Conservation (phyloP, 2,113 vertebrate species). For the Crypturellus undulatus region DNA sequence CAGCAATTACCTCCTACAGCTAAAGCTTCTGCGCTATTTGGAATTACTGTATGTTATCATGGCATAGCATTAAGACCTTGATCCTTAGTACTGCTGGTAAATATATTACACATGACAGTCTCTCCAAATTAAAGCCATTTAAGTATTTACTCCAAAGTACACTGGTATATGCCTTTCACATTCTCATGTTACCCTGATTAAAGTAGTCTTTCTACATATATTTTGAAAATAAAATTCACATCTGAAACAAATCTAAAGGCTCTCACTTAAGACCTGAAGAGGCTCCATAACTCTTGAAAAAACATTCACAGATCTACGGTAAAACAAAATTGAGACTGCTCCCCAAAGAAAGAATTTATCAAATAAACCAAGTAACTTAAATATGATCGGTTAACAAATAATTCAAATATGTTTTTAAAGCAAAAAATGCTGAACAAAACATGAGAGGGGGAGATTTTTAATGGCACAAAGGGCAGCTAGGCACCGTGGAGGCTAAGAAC, state of each 20-base stretch:
- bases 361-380: not conserved
- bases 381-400: not conserved
- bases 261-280: not conserved
- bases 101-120: not conserved
- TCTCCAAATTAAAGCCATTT: constrained; percentile 18
- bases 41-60: not conserved
- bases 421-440: not conserved
- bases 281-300: not conserved
- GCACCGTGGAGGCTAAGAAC: constrained; percentile 50
- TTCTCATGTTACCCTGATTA: not conserved
- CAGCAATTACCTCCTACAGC: not conserved
- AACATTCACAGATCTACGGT: not conserved
- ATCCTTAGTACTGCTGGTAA: not conserved
- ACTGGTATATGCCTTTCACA: not conserved
- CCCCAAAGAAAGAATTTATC: not conserved
- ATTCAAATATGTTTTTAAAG: not conserved
- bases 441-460: constrained; percentile 62
- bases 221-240: not conserved
- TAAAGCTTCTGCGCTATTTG: not conserved
- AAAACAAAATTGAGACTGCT: constrained; percentile 2
- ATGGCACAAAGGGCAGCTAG: constrained; percentile 66
- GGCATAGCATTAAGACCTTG: not conserved
- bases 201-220: constrained; percentile 3
- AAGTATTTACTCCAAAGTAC: constrained; percentile 5
- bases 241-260: not conserved